These are phyloP conservation scores for Gavialis gangeticus DNA, from an alignment of 2,113 vertebrate genomes.

Conservation along the genomic window DNA sequence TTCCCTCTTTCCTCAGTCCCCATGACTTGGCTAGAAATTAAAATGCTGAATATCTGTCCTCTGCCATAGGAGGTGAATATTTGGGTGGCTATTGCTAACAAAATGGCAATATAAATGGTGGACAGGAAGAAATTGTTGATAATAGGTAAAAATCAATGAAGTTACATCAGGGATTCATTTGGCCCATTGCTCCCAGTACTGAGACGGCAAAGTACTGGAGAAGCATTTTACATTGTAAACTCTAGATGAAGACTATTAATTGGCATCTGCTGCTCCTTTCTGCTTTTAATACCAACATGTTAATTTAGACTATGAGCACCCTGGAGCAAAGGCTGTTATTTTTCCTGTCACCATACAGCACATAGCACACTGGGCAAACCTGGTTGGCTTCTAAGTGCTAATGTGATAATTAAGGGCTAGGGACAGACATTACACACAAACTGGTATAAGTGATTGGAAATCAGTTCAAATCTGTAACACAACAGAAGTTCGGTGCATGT, in stretches of 20 bases:
- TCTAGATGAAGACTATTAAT: neutral
- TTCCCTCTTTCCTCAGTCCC: neutral
- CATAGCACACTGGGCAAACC: neutral
- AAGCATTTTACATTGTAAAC: neutral
- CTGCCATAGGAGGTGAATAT: neutral
- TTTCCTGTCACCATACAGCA: neutral
- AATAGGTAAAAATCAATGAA: neutral
- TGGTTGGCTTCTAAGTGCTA: neutral
- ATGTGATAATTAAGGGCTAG: too few species aligned
- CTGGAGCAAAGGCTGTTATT: neutral
- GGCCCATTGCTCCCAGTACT: neutral
- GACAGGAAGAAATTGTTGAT: neutral
- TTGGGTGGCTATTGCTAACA: neutral
- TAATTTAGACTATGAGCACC: neutral
- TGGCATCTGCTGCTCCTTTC: neutral
- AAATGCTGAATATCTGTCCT: neutral
- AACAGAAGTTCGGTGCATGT: too few species aligned
- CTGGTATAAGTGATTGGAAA: too few species aligned
- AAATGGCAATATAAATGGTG: neutral
- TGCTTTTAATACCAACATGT: neutral
- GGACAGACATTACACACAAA: too few species aligned
- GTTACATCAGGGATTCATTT: neutral
- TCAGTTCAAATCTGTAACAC: too few species aligned
- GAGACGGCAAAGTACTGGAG: neutral
- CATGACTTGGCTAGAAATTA: neutral